Evolutionary conservation across 1,140 invertebrate species (phyloP).

Genomic region (Drosophila kanapiae): DNA sequence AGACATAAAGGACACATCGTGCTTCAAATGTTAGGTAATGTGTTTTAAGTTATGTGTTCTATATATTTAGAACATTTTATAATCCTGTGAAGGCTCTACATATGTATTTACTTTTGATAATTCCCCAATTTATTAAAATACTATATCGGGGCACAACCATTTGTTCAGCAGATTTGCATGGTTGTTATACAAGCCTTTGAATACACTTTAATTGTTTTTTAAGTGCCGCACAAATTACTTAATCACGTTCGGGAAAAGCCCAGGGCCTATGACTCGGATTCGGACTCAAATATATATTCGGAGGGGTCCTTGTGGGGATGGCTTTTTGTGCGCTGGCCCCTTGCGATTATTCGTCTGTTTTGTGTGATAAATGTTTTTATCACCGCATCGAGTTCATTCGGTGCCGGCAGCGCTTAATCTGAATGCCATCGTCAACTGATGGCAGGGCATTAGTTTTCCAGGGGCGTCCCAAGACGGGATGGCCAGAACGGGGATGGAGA

Average conservation of each 20-base stretch:
- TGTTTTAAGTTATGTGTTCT: no score
- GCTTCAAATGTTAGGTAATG: no score
- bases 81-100: not conserved
- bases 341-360: conserved; percentile 80
- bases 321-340: conserved; percentile 22
- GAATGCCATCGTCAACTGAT: conserved; percentile 85
- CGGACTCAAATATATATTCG: not conserved
- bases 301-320: conserved; percentile 10
- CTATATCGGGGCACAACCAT: not conserved
- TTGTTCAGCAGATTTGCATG: conserved; percentile 5
- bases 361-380: conserved; percentile 85
- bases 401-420: conserved; percentile 83
- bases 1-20: no score
- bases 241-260: conserved; percentile 58
- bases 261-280: conserved; percentile 2
- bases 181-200: conserved; percentile 18
- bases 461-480: conserved; percentile 19
- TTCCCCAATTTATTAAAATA: conserved; percentile 10
- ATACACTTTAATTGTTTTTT: conserved; percentile 72
- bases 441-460: conserved; percentile 80
- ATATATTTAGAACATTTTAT: no score
- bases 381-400: conserved; percentile 85
- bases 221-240: conserved; percentile 73
- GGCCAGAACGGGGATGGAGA: not conserved
- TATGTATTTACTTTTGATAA: conserved; percentile 3